Evolutionary conservation across 2,888 invertebrate species (phyloP), one percentile per base, ranked within the genome.

Genomic region (Cephus sareptanus): DNA sequence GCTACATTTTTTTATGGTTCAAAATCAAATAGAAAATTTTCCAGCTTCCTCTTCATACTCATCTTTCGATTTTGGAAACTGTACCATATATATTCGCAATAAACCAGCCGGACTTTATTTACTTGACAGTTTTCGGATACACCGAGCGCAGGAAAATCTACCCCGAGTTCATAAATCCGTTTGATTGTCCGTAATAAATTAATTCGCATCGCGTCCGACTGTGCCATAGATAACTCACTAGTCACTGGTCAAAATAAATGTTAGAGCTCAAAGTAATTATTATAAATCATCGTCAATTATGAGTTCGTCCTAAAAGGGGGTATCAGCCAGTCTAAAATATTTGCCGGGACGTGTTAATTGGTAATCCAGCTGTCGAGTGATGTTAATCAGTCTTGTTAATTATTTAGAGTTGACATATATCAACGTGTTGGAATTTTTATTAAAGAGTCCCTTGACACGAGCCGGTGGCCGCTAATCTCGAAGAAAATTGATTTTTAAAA

Each of bases 101-200:
- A 71, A 71, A 71, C 71, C 13, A 71, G 11, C 13, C 71, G 9
- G 71, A 31, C 31, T 71, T 15, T 71, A 33, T 71, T 33, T 71
- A 31, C 11, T n/a, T 31, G 12, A 71, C 71, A 23, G 71, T 71
- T 71, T 30, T 30, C 31, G 71, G 11, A 71, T 12, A 31, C 71
- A 33, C 11, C 11, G 31, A 30, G 11, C 31, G 6, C 13, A 34
- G 71, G 31, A 34, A 12, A 23, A 34, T 71, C 15, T 31, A 34
- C 31, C 1, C 0, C 71, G 71, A 30, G 13, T 31, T 34, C 31
- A 34, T 71, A 71, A 71, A 71, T 71, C 71, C 12, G 71, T 34
- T 34, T 31, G 71, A 71, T 71, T 71, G 34, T 31, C 71, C 15
- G 31, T 71, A 71, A 71, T 71, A 71, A 31, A 71, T 71, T 71